These are phyloP conservation scores for Porites australiensis DNA, from an alignment of 64 coral and sea anemone species.

Conservation along the genomic window DNA sequence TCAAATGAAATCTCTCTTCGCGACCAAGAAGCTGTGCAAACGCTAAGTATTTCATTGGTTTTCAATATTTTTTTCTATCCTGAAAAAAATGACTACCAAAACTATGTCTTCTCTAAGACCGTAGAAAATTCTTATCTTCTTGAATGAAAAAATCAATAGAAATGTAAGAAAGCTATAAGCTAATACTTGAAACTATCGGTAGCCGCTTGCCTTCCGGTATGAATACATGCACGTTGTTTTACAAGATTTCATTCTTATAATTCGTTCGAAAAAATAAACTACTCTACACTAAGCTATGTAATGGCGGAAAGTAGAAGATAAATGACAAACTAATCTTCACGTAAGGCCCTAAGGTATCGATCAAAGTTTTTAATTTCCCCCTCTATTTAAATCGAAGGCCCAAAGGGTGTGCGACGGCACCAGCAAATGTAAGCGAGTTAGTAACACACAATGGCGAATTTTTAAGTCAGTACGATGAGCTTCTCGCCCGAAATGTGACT, in stretches of 20 bases:
- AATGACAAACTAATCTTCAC: not conserved
- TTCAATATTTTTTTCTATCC: too few species aligned
- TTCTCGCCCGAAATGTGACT: not conserved
- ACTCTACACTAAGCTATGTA: not conserved
- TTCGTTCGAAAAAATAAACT: not conserved
- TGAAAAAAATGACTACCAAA: too few species aligned
- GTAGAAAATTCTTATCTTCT: too few species aligned
- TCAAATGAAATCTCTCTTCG: not conserved
- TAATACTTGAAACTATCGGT: not conserved
- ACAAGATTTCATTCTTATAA: not conserved
- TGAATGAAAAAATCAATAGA: too few species aligned
- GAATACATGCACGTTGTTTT: not conserved
- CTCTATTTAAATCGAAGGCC: not conserved
- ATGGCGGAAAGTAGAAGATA: not conserved
- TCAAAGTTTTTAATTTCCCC: too few species aligned
- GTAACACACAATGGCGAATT: not conserved
- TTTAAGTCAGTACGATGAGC: not conserved
- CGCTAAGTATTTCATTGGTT: too few species aligned
- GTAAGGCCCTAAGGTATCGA: not conserved
- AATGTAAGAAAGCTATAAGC: too few species aligned
- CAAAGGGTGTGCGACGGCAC: slow-evolving; percentile 21
- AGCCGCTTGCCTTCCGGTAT: not conserved
- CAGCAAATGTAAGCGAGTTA: not conserved
- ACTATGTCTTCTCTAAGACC: too few species aligned
- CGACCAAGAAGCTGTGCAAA: too few species aligned